Conservation (phyloP, 2,113 vertebrate genomes). For the Epinephelus fuscoguttatus region DNA sequence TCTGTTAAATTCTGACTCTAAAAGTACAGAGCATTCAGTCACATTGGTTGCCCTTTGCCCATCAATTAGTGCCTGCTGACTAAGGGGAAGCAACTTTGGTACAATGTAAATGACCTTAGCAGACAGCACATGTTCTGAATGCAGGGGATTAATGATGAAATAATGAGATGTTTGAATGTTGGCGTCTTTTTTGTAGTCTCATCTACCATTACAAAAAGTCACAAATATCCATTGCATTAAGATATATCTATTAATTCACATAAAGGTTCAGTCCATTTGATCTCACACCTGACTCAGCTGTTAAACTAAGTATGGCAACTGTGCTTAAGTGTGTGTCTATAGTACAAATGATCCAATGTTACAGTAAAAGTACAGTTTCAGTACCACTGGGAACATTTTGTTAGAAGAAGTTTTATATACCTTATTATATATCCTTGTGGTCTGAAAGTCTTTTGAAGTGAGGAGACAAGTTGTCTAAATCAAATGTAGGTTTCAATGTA, state of each 20-base stretch:
- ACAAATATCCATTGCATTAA: neutral
- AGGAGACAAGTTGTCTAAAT: constrained; percentile 23
- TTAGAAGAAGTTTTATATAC: neutral
- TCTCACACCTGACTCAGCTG: neutral
- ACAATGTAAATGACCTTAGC: constrained; percentile 35
- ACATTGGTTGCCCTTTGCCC: constrained; percentile 61
- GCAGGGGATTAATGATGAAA: constrained; percentile 34
- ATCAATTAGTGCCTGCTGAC: constrained; percentile 60
- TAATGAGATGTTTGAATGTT: constrained; percentile 23
- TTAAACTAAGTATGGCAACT: neutral
- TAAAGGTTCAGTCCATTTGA: neutral
- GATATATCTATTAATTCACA: neutral
- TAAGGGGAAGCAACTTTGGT: constrained; percentile 41
- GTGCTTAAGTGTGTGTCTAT: neutral
- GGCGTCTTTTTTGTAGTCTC: neutral
- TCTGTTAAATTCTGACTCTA: constrained; percentile 16
- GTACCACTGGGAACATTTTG: neutral
- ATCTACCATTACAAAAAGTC: neutral
- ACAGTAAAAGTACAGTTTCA: neutral
- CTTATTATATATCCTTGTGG: constrained; percentile 6
- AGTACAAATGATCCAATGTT: neutral
- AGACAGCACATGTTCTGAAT: constrained; percentile 27
- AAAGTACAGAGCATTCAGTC: constrained; percentile 43
- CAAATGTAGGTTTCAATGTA: neutral
- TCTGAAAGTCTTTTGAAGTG: neutral